phyloP scores from a whole-genome alignment of 1,140 invertebrate genomes.

The Papilio glaucus region DNA sequence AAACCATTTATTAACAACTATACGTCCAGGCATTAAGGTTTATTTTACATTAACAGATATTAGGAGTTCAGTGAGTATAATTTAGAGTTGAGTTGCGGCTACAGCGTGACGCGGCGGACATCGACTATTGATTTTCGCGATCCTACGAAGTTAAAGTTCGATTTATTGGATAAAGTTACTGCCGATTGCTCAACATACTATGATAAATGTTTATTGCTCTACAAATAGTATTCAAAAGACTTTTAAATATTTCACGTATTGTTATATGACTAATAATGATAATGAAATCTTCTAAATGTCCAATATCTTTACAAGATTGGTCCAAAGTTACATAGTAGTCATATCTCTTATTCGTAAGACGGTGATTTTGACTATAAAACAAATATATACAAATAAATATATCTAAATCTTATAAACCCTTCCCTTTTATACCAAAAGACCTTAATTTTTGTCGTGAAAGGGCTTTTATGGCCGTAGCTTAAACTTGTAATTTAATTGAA shows the following conservation, averaged over 20 bases:
- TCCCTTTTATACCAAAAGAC: no score
- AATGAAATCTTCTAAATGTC: no score
- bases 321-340: no score
- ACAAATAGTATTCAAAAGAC: not conserved
- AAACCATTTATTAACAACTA: slow-evolving; percentile 21
- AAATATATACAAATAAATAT: no score
- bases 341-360: no score
- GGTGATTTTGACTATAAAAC: no score
- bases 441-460: no score
- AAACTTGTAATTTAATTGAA: no score
- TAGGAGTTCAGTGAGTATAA: slow-evolving; percentile 20
- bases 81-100: slow-evolving; percentile 45
- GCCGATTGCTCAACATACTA: slow-evolving; percentile 35
- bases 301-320: no score
- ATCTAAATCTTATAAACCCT: no score
- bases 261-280: not conserved
- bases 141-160: slow-evolving; percentile 61
- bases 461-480: no score
- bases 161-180: slow-evolving; percentile 68
- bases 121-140: slow-evolving; percentile 80
- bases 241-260: not conserved
- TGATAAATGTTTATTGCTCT: not conserved
- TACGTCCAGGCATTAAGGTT: slow-evolving; percentile 26
- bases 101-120: slow-evolving; percentile 50
- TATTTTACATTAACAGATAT: slow-evolving; percentile 39